Conservation (phyloP, 2,888 invertebrate genomes). For the Mythimna loreyi region DNA sequence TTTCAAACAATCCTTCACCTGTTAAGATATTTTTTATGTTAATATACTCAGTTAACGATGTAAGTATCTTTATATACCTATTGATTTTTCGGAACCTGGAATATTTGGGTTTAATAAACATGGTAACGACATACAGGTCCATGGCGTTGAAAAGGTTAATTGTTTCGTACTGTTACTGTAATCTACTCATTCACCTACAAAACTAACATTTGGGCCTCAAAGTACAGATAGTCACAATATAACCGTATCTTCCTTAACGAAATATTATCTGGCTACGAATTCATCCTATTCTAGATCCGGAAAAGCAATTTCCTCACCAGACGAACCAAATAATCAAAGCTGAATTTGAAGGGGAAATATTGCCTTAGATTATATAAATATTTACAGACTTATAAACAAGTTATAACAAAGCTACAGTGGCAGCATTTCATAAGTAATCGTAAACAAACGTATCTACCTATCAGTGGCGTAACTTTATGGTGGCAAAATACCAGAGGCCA, state of each 20-base stretch:
- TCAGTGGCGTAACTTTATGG: too few species aligned
- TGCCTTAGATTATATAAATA: constrained; percentile 37
- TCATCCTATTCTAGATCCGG: constrained; percentile 12
- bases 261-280: constrained; percentile 4
- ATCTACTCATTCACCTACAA: background rate
- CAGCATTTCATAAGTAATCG: constrained; percentile 71
- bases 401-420: constrained; percentile 83
- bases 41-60: too few species aligned
- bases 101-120: too few species aligned
- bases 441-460: constrained; percentile 50
- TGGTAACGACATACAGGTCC: too few species aligned
- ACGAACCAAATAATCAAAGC: constrained; percentile 22
- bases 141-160: too few species aligned
- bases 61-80: too few species aligned
- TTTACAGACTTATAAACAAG: constrained; percentile 67
- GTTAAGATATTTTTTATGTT: too few species aligned
- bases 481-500: too few species aligned
- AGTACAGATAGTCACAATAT: background rate
- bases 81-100: too few species aligned
- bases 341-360: constrained; percentile 29
- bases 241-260: background rate
- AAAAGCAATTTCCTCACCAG: constrained; percentile 43
- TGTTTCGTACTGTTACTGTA: background rate
- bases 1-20: too few species aligned
- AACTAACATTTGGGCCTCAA: constrained; percentile 11